Conservation (phyloP, 1,140 invertebrate species). For the Scylla paramamosain region DNA sequence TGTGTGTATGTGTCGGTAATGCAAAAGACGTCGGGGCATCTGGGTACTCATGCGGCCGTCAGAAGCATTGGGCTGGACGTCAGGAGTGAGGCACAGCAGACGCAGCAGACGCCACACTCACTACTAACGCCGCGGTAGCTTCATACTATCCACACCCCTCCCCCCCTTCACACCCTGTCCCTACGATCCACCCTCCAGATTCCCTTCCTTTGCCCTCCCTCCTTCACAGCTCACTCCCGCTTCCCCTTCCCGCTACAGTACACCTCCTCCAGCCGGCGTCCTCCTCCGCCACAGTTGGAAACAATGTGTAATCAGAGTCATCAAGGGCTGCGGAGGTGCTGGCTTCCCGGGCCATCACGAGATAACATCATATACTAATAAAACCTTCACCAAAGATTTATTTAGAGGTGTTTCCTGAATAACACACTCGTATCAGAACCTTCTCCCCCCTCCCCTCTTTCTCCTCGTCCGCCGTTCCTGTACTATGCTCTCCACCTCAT, state of each 20-base stretch:
- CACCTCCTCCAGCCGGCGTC: background rate
- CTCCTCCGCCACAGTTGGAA: background rate
- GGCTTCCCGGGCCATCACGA: slow-evolving; percentile 28
- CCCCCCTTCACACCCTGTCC: background rate
- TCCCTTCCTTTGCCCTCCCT: background rate
- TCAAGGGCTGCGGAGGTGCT: background rate
- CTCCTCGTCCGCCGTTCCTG: background rate
- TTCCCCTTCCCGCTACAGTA: background rate
- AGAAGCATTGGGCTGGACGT: background rate
- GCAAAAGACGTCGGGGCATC: background rate
- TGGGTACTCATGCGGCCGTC: background rate
- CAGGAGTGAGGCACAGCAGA: background rate
- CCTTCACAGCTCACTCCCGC: background rate
- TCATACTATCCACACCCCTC: background rate
- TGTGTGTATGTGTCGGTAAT: background rate
- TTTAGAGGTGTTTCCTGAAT: slow-evolving; percentile 55
- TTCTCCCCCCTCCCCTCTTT: background rate
- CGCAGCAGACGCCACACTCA: background rate
- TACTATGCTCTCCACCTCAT: background rate
- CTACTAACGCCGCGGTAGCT: background rate
- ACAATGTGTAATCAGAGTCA: slow-evolving; percentile 54
- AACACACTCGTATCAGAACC: slow-evolving; percentile 26
- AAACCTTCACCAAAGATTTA: slow-evolving; percentile 66
- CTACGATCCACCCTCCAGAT: background rate
- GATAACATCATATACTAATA: slow-evolving; percentile 66